Evolutionary conservation across 1,140 invertebrate species (phyloP).

Genomic region (Eubasilissa regina): DNA sequence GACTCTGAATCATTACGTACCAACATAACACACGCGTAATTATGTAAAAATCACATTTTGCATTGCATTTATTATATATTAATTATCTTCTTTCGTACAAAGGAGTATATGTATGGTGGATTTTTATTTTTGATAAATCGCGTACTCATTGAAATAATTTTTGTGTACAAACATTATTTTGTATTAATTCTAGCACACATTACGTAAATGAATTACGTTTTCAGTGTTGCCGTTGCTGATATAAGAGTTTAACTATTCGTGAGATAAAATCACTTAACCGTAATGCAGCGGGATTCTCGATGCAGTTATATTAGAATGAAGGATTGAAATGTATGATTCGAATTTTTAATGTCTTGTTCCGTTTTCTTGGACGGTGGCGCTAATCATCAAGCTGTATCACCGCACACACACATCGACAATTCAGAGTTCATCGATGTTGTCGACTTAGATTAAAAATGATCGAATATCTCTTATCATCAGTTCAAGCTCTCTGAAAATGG

Average conservation of each 20-base stretch:
- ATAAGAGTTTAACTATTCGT: not conserved
- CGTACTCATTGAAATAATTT: not conserved
- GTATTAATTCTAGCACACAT: not conserved
- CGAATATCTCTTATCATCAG: no score
- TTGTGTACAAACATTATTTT: not conserved
- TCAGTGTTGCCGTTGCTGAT: not conserved
- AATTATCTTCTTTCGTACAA: not conserved
- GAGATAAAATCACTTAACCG: slow-evolving; percentile 33
- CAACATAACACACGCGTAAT: no score
- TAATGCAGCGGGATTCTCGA: slow-evolving; percentile 27
- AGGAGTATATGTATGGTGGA: no score
- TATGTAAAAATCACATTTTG: not conserved
- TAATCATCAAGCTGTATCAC: slow-evolving; percentile 12
- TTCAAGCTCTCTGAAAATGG: no score
- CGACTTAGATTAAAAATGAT: not conserved
- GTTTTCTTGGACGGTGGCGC: slow-evolving; percentile 1
- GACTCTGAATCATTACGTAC: not conserved
- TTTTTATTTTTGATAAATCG: no score
- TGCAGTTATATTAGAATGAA: slow-evolving; percentile 29
- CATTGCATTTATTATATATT: no score
- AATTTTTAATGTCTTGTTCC: slow-evolving; percentile 20
- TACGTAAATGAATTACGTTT: not conserved
- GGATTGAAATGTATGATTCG: slow-evolving; percentile 15
- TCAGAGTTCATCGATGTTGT: slow-evolving; percentile 16
- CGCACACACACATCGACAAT: slow-evolving; percentile 15